Conservation (phyloP, 2,797 vertebrate genomes). For the Falco concolor region DNA sequence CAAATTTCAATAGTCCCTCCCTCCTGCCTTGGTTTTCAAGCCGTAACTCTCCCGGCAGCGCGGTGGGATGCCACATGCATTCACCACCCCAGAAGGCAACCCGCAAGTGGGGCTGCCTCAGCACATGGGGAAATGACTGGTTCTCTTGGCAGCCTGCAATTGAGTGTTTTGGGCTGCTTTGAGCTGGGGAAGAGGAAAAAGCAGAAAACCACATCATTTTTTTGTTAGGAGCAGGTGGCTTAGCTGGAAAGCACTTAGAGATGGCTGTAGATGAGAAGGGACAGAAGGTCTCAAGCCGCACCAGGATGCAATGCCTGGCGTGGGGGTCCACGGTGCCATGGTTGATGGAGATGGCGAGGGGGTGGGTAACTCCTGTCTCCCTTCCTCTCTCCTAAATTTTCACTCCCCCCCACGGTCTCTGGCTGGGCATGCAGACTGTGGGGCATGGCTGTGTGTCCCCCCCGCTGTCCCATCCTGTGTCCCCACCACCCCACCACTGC, state of each 20-base stretch:
- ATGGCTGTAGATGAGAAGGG: neutral
- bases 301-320: neutral
- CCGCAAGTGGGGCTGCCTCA: neutral
- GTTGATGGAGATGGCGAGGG: rapidly evolving
- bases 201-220: neutral
- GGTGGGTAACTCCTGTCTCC: neutral
- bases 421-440: rapidly evolving
- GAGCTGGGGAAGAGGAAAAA: neutral
- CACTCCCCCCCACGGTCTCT: rapidly evolving
- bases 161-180: neutral
- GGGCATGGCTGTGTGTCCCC: neutral
- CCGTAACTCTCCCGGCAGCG: rapidly evolving
- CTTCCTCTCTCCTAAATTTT: neutral
- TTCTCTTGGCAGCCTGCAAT: neutral
- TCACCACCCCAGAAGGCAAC: neutral
- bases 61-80: rapidly evolving
- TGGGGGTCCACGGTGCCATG: rapidly evolving
- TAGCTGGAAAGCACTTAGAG: neutral
- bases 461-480: rapidly evolving
- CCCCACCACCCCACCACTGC: neutral
- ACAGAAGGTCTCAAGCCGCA: neutral
- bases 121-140: neutral
- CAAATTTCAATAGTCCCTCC: neutral
- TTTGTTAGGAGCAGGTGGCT: neutral
- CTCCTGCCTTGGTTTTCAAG: neutral